Evolutionary conservation across 92 coral and sea anemone species (phyloP), one percentile per base, ranked within the genome.

Genomic region (Paramuricea clavata): DNA sequence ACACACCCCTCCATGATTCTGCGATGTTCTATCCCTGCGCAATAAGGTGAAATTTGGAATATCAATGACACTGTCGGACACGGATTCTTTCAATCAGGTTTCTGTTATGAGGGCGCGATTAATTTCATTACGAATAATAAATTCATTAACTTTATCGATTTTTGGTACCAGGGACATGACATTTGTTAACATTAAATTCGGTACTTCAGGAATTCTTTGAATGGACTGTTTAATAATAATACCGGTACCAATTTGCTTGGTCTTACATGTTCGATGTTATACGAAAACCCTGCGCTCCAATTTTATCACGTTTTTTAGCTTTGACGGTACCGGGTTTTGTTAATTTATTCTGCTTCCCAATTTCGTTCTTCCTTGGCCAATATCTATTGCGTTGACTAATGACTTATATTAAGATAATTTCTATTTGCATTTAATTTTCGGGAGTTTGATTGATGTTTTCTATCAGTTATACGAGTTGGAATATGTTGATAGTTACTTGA

Each of bases 1-100:
- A 36, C 83, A 90, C 1, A 86, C 75, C 2, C 93, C 90, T 50
- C 93, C 90, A 73, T 86, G 93, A 36, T 80, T 65, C 17, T 77
- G 72, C 5, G 68, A 27, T 23, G 30, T 11, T 39, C 94, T 82
- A 70, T 85, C 93, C 42, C 49, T 75, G 44, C 84, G 59, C 16
- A 73, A 13, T 12, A 73, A 36, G n/a, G 59, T 73, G 19, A 36
- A 42, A 25, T 27, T 56, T 3, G 80, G 80, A 36, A 74, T 42
- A 26, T 74, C 33, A 36, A 74, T 21, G 33, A 74, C 34, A 26
- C 91, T 65, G 49, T 90, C 90, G 12, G 50, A 22, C 52, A 85
- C 49, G n/a, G 82, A 31, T 15, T 82, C 82, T 54, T 81, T 72
- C 25, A 71, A 64, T 89, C 92, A 90, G 16, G 90, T 81, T 62